Conservation (phyloP, 2,113 vertebrate genomes). For the Dicaeum eximium region DNA sequence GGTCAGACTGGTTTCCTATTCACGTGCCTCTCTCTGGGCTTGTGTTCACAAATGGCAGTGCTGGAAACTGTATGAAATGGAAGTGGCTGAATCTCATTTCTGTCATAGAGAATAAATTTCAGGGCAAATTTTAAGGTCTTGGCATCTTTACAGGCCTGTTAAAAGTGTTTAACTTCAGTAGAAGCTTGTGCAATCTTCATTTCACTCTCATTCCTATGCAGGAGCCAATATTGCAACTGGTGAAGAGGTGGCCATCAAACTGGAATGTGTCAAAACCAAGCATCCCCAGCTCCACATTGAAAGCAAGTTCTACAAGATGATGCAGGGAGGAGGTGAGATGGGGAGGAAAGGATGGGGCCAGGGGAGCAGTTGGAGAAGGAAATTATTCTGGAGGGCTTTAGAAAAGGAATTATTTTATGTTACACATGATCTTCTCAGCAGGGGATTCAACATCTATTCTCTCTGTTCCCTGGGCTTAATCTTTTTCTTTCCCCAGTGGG, state of each 20-base stretch:
- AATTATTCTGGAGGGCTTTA: not conserved
- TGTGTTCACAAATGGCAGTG: not conserved
- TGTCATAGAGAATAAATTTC: not conserved
- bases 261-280: slow-evolving; percentile 98
- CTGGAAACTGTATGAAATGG: not conserved
- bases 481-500: slow-evolving; percentile 77
- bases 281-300: slow-evolving; percentile 97
- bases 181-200: not conserved
- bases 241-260: slow-evolving; percentile 96
- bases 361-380: not conserved
- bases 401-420: not conserved
- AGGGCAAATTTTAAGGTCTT: not conserved
- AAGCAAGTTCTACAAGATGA: slow-evolving; percentile 99
- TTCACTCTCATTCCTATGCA: slow-evolving; percentile 48
- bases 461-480: not conserved
- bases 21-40: not conserved
- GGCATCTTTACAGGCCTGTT: not conserved
- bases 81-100: not conserved
- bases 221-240: slow-evolving; percentile 97
- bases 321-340: slow-evolving; percentile 94
- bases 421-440: not conserved
- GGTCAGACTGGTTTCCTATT: not conserved
- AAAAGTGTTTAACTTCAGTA: not conserved
- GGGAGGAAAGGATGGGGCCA: not conserved
- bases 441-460: not conserved